These are phyloP conservation scores for Apis laboriosa DNA, from an alignment of 1,140 invertebrate species.

Conservation along the genomic window DNA sequence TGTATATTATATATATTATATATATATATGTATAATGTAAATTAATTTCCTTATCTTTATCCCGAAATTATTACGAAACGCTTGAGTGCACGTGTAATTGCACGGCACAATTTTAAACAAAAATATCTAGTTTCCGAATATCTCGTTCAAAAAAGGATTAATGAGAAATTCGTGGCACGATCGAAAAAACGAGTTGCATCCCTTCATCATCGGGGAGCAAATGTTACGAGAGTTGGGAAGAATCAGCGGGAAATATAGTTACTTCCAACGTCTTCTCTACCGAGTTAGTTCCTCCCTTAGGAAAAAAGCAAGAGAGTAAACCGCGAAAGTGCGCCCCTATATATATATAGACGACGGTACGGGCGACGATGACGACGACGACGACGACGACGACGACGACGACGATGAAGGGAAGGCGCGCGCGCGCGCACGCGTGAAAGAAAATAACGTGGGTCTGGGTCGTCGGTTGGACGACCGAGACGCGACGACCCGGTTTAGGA, in stretches of 20 bases:
- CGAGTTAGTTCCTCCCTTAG: background rate
- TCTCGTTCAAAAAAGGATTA: too few species aligned
- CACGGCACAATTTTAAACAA: too few species aligned
- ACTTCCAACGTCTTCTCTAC: background rate
- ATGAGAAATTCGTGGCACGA: too few species aligned
- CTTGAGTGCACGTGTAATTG: too few species aligned
- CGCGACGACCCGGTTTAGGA: constrained; percentile 76
- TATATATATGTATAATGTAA: too few species aligned
- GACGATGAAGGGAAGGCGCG: background rate
- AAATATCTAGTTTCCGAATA: too few species aligned
- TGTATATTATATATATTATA: too few species aligned
- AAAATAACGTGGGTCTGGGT: constrained; percentile 64
- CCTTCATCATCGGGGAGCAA: too few species aligned
- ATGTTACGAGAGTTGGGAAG: background rate
- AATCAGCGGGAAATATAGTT: background rate
- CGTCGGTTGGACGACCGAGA: constrained; percentile 65
- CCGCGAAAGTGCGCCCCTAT: constrained; percentile 44
- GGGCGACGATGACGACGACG: background rate
- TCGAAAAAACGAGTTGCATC: too few species aligned
- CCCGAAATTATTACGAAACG: too few species aligned
- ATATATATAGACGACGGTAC: constrained; percentile 6
- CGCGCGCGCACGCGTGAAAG: constrained; percentile 42
- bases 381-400: background rate
- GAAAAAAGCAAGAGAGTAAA: constrained; percentile 41
- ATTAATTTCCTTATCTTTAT: too few species aligned